Conservation (phyloP, 37 sponge, comb jelly and placozoan species). For the Mnemiopsis leidyi region DNA sequence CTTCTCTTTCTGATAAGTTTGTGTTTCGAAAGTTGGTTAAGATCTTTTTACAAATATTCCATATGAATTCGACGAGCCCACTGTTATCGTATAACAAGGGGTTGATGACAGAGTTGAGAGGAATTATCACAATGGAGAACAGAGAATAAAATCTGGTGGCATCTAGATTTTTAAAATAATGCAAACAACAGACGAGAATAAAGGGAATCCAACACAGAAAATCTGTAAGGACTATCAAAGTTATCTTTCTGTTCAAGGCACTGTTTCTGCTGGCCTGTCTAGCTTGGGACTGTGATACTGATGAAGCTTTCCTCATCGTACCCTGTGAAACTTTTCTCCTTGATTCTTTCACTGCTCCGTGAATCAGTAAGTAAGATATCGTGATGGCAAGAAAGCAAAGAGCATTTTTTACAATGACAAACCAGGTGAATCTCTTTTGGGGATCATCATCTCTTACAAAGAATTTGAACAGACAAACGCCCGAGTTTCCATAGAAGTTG, state of each 20-base stretch:
- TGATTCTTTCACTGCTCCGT: not conserved
- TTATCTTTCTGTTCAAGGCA: not conserved
- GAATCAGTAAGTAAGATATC: not conserved
- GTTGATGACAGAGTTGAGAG: not conserved
- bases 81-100: not conserved
- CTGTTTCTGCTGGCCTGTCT: not conserved
- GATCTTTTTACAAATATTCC: not conserved
- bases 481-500: not conserved
- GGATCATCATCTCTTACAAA: not conserved
- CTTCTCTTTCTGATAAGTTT: not conserved
- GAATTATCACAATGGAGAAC: not conserved
- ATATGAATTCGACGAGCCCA: not conserved
- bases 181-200: not conserved
- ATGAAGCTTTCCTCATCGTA: not conserved
- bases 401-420: not conserved
- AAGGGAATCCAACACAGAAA: not conserved
- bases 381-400: not conserved
- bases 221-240: not conserved
- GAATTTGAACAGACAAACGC: not conserved
- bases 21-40: not conserved
- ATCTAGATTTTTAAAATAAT: not conserved
- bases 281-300: not conserved
- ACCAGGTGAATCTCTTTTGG: not conserved
- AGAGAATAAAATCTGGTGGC: not conserved
- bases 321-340: not conserved